phyloP scores from a whole-genome alignment of 2,888 invertebrate genomes.

The Enchytraeus crypticus region DNA sequence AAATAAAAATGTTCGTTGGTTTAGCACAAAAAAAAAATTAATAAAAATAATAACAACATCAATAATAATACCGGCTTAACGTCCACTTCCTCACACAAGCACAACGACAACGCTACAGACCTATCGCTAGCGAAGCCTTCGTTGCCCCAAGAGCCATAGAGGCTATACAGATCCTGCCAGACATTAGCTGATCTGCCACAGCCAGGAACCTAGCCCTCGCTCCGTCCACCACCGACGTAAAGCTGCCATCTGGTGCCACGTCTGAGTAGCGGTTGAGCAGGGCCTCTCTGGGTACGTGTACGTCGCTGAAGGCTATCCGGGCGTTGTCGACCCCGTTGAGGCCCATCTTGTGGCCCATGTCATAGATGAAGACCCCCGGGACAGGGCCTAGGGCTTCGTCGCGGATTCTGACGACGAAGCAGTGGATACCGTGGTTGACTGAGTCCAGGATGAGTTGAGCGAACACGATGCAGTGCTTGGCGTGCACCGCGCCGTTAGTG shows the following conservation, averaged over 20 bases:
- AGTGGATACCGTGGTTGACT: slow-evolving; percentile 27
- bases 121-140: slow-evolving; percentile 26
- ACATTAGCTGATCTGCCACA: slow-evolving; percentile 32
- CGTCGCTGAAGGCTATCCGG: slow-evolving; percentile 26
- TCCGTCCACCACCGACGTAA: slow-evolving; percentile 26
- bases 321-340: slow-evolving; percentile 35
- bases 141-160: slow-evolving; percentile 24
- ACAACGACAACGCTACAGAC: no score
- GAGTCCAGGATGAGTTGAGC: slow-evolving; percentile 25
- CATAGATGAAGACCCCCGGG: slow-evolving; percentile 29
- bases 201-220: slow-evolving; percentile 29
- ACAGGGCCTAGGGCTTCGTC: slow-evolving; percentile 26
- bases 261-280: slow-evolving; percentile 29
- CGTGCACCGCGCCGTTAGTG: slow-evolving; percentile 34
- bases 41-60: no score
- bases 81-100: no score
- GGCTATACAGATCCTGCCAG: slow-evolving; percentile 32
- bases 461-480: slow-evolving; percentile 33
- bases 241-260: slow-evolving; percentile 26
- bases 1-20: no score
- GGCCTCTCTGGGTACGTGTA: slow-evolving; percentile 29
- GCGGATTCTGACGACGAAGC: slow-evolving; percentile 29
- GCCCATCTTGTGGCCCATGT: slow-evolving; percentile 33
- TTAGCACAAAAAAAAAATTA: no score
- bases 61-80: no score